These are phyloP conservation scores for Chrysocyon brachyurus DNA, from an alignment of 2,797 vertebrate species.

Conservation along the genomic window DNA sequence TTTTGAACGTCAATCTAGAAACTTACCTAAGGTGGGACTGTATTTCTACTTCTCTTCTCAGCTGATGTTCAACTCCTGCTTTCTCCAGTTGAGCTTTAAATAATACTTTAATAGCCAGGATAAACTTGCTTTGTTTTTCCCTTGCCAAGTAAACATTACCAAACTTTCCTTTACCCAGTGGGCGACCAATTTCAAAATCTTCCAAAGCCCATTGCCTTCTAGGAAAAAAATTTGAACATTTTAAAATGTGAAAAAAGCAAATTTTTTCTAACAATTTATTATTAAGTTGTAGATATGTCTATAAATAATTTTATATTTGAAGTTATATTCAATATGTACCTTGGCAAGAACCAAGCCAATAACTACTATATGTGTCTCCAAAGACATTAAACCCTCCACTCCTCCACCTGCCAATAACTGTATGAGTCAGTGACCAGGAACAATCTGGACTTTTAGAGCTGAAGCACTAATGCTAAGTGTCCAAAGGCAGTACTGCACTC, in stretches of 20 bases:
- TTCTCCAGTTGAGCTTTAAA: slow-evolving; percentile 98
- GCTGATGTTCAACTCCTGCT: slow-evolving; percentile 97
- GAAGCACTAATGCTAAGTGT: not conserved
- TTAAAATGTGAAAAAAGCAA: slow-evolving; percentile 30
- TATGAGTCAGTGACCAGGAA: not conserved
- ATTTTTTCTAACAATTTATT: not conserved
- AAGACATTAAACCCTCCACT: not conserved
- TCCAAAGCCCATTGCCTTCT: slow-evolving; percentile 96
- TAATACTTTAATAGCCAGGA: slow-evolving; percentile 97
- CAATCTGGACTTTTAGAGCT: not conserved
- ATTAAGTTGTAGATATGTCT: not conserved
- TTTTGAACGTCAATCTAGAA: accelerated
- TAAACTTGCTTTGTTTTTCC: slow-evolving; percentile 96
- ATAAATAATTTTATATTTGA: not conserved
- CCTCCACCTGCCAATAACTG: not conserved
- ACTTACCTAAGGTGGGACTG: slow-evolving; percentile 98
- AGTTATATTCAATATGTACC: not conserved
- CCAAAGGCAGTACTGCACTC: not conserved
- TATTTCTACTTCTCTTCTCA: slow-evolving; percentile 98
- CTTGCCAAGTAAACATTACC: slow-evolving; percentile 98
- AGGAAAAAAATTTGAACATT: slow-evolving; percentile 38
- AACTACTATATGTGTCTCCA: not conserved
- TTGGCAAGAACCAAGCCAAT: not conserved
- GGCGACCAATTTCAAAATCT: slow-evolving; percentile 98
- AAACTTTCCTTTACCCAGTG: slow-evolving; percentile 98